Conservation (phyloP, 2,113 vertebrate genomes). For the Oreochromis spilurus region DNA sequence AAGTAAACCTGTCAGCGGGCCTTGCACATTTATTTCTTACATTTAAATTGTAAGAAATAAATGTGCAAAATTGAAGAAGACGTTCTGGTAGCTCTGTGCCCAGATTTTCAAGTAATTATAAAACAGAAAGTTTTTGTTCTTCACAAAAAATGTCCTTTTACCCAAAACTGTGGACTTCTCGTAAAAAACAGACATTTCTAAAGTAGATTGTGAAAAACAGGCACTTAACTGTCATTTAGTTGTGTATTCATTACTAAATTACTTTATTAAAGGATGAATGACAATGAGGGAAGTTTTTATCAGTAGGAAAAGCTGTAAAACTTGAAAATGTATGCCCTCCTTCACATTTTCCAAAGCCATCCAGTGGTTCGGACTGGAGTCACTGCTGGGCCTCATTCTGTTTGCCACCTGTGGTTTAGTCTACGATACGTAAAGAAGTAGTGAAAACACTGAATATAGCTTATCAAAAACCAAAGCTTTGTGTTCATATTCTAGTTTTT, state of each 20-base stretch:
- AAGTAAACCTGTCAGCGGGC: not conserved
- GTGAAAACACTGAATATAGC: not conserved
- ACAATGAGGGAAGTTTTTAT: no score
- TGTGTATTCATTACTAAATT: not conserved
- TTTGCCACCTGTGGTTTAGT: no score
- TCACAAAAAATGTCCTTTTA: accelerated
- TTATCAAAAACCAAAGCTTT: not conserved
- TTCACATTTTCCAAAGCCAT: no score
- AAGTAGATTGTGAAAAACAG: not conserved
- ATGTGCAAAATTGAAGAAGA: not conserved
- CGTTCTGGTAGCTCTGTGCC: accelerated
- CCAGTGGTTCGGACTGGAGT: no score
- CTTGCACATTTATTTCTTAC: not conserved
- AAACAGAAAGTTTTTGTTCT: not conserved
- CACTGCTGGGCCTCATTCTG: no score
- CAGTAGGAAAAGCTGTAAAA: no score
- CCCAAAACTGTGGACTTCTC: not conserved
- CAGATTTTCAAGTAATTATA: not conserved
- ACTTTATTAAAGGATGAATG: not conserved
- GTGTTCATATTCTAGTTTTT: not conserved
- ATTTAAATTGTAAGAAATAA: not conserved
- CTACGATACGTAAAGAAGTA: not conserved
- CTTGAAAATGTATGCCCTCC: no score
- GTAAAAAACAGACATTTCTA: not conserved
- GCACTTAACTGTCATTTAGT: accelerated